Base-by-base conservation (phyloP, 2,797 vertebrate genomes). In the Bufotes viridis region DNA sequence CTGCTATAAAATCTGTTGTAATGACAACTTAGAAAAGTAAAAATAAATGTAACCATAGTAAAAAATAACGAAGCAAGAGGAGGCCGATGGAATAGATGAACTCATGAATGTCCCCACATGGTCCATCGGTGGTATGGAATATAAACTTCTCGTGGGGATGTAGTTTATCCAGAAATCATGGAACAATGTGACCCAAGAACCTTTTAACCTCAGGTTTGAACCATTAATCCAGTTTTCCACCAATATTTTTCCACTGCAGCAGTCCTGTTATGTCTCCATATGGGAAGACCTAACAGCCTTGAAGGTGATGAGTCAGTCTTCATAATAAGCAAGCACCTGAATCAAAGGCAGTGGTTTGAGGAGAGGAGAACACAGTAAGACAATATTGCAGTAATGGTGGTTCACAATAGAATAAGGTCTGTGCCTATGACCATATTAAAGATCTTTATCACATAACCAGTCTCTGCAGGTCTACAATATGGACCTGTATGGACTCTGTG, bases 1-100 rank as follows among this genome's bases (percentile, higher is more conserved):
- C 60, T 42, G 42, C 58, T 74, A 12, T 83, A 69, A 75, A 87
- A 55, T 34, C 20, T 82, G 60, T 29, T 53, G 26, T 42, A 79
- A 83, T 82, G 49, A 82, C 65, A 76, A 82, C 49, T 87, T 61
- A 78, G 42, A 63, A 57, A 82, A 49, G 75, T 53, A 58, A n/a
- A 42, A 22, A 85, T 34, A 75, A 72, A 84, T 60, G 81, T 84
- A 60, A 75, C 70, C 82, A 63, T 78, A 85, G 72, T 61, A 85
- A 85, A 61, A 53, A 11, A 7, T 42, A 67, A 18, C 12, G 55
- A 65, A 78, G 70, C 20, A 29, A 60, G 55, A 57, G 20, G n/a
- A 29, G 42, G 10, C 17, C 0, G 24, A 15, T 81, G 79, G 79
- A 81, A 42, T 11, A 57, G 79, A 63, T 20, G 29, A 49, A 78